A percentile compares a stretch with the other conserved stretches of the same genome.
Evolutionary conservation across 2,888 invertebrate genomes (phyloP).

Genomic region (Rhaphigaster nebulosa): DNA sequence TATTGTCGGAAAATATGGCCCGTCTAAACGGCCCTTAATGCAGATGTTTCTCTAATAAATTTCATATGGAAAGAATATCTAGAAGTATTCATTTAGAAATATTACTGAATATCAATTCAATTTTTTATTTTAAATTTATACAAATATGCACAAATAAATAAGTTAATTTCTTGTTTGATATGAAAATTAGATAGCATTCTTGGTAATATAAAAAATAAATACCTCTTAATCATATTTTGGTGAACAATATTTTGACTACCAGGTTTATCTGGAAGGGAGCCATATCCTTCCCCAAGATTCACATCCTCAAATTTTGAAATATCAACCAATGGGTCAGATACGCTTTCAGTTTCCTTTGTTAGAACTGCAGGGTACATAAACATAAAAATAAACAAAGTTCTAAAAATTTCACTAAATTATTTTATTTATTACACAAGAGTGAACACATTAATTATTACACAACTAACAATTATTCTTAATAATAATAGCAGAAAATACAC

Average conservation of each 20-base stretch:
- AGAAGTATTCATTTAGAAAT: too few relatives aligned
- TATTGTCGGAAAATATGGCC: too few relatives aligned
- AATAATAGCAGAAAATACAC: background rate
- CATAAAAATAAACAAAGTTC: background rate
- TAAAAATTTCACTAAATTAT: background rate
- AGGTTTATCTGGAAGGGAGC: conserved; percentile 73
- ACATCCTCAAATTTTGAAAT: conserved; percentile 85
- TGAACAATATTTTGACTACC: conserved; percentile 77
- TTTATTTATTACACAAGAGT: background rate
- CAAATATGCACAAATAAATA: too few relatives aligned
- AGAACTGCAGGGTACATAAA: conserved; percentile 69
- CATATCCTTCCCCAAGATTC: conserved; percentile 77
- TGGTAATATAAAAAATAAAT: background rate
- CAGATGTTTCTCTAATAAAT: too few relatives aligned
- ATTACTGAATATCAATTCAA: too few relatives aligned
- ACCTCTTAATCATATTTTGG: conserved; percentile 89
- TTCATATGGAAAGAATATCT: too few relatives aligned
- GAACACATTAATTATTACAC: too few relatives aligned
- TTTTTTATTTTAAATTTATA: too few relatives aligned
- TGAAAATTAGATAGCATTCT: too few relatives aligned
- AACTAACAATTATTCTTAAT: background rate
- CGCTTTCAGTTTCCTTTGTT: conserved; percentile 80
- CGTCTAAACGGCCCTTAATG: too few relatives aligned
- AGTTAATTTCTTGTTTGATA: too few relatives aligned
- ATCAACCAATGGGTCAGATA: conserved; percentile 87